phyloP scores from a whole-genome alignment of 2,113 vertebrate genomes.

The Ammodytes marinus region DNA sequence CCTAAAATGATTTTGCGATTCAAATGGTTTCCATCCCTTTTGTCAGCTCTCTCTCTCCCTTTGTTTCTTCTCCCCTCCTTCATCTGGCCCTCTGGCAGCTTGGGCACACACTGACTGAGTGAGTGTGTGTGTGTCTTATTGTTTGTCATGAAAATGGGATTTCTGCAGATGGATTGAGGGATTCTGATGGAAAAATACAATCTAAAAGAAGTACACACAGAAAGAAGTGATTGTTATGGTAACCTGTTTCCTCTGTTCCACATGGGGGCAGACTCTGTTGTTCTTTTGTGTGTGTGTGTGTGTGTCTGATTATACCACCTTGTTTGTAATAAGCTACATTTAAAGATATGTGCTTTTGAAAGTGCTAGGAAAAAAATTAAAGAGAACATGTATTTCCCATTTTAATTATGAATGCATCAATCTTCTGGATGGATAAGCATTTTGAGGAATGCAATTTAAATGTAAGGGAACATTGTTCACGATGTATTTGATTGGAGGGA shows the following conservation, averaged over 20 bases:
- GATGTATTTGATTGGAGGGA: too few relatives aligned
- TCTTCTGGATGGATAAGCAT: too few relatives aligned
- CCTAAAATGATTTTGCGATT: neutral
- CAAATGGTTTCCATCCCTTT: constrained; percentile 10
- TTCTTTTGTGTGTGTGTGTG: neutral
- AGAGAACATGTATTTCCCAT: constrained; percentile 11
- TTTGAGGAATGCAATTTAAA: too few relatives aligned
- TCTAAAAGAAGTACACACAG: constrained; percentile 46
- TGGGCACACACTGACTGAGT: constrained; percentile 40
- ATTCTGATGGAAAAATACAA: constrained; percentile 57
- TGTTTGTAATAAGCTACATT: neutral
- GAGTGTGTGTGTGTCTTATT: constrained; percentile 46
- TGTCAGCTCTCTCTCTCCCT: neutral
- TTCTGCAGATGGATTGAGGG: constrained; percentile 62
- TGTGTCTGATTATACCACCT: too few relatives aligned
- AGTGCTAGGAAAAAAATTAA: neutral
- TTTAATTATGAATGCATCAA: constrained; percentile 24
- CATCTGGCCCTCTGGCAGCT: constrained; percentile 39
- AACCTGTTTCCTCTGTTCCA: constrained; percentile 29
- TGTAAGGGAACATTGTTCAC: too few relatives aligned
- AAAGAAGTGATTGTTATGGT: constrained; percentile 47
- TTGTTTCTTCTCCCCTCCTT: constrained; percentile 4
- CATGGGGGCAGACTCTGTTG: neutral
- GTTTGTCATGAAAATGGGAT: constrained; percentile 69
- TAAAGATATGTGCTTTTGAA: neutral